Conservation (phyloP, 2,797 vertebrate species). For the Sebastes minor region DNA sequence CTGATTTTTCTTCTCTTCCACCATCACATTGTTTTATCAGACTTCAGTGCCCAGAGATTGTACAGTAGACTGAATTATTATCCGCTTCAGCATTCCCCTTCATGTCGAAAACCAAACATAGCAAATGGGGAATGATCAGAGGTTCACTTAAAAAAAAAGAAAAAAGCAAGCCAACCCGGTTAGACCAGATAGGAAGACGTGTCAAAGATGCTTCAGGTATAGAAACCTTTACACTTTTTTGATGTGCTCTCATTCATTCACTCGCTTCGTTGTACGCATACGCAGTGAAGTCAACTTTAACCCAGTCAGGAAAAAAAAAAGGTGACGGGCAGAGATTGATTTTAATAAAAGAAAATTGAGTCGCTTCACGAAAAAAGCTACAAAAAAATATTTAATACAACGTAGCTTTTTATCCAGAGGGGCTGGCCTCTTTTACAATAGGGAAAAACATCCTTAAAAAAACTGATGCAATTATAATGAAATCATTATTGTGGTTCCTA, state of each 20-base stretch:
- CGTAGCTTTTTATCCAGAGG: conserved; percentile 2
- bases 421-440: conserved; percentile 9
- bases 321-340: background rate
- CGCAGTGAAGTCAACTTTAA: background rate
- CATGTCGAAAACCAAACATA: conserved; percentile 64
- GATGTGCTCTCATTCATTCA: conserved; percentile 14
- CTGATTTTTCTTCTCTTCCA: conserved; percentile 62
- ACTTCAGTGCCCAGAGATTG: conserved; percentile 44
- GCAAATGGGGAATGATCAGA: conserved; percentile 59
- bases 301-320: background rate
- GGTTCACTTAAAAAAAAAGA: background rate
- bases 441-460: background rate
- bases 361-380: background rate
- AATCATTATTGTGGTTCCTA: conserved; percentile 15
- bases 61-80: conserved; percentile 55
- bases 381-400: background rate
- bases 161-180: background rate
- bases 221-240: conserved; percentile 12
- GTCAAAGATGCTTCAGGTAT: conserved; percentile 8
- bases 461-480: conserved; percentile 35
- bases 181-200: background rate
- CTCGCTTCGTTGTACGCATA: background rate
- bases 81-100: conserved; percentile 52
- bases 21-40: conserved; percentile 67
- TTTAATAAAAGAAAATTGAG: conserved; percentile 25